Conservation (phyloP, 1,140 invertebrate genomes). For the Fopius arisanus region DNA sequence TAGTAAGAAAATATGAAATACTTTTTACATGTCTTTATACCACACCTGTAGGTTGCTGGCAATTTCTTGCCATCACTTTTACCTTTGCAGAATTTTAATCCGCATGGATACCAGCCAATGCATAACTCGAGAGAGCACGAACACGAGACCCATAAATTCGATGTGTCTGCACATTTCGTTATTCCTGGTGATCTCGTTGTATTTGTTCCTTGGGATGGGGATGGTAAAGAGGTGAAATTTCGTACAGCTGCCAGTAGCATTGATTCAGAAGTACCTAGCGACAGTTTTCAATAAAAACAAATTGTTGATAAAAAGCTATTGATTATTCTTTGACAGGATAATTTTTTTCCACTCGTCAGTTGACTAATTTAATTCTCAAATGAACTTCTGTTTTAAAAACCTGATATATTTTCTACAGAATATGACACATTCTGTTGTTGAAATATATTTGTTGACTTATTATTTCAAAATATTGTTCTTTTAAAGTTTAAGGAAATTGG, state of each 20-base stretch:
- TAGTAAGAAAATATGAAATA: conserved; percentile 88
- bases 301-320: too few relatives aligned
- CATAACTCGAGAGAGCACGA: conserved; percentile 84
- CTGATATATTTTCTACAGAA: too few relatives aligned
- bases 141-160: conserved; percentile 75
- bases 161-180: conserved; percentile 70
- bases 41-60: conserved; percentile 81
- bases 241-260: conserved; percentile 60
- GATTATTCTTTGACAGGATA: too few relatives aligned
- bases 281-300: conserved; percentile 36
- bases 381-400: too few relatives aligned
- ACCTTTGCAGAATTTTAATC: conserved; percentile 92
- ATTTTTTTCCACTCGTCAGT: too few relatives aligned
- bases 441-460: too few relatives aligned
- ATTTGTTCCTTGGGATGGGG: conserved; percentile 45
- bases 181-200: conserved; percentile 47
- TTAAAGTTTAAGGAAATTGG: too few relatives aligned
- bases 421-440: not conserved
- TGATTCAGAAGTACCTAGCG: conserved; percentile 69
- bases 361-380: too few relatives aligned
- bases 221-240: conserved; percentile 65
- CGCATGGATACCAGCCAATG: conserved; percentile 88
- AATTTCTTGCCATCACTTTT: conserved; percentile 68
- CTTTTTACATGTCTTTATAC: conserved; percentile 93
- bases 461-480: too few relatives aligned